Evolutionary conservation across 2,888 invertebrate genomes (phyloP).

Genomic region (Pimpla rufipes): DNA sequence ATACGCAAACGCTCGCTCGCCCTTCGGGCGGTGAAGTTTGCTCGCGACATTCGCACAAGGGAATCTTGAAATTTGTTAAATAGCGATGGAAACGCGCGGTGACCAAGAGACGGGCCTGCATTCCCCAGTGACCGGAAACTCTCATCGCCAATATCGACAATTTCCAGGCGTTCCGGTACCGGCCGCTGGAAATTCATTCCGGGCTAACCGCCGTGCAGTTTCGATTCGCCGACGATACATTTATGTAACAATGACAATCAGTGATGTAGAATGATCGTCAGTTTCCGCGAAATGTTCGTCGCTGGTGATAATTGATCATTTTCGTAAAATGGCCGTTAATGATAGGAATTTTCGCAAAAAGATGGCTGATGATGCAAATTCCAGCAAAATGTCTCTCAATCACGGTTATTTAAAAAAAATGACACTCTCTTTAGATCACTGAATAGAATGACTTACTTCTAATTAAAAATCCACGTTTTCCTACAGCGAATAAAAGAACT

Average conservation of each 20-base stretch:
- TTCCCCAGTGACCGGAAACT: constrained; percentile 16
- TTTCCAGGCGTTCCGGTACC: constrained; percentile 35
- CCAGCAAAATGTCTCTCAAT: too few relatives aligned
- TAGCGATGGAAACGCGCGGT: neutral
- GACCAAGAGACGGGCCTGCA: neutral
- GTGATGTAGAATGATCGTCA: neutral
- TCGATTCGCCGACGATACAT: constrained; percentile 32
- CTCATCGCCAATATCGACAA: constrained; percentile 2
- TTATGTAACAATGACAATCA: too few relatives aligned
- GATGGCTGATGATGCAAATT: too few relatives aligned
- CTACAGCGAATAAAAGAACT: neutral
- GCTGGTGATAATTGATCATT: constrained; percentile 4
- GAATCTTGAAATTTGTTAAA: neutral
- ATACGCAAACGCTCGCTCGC: neutral
- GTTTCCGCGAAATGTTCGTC: neutral
- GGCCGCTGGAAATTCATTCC: constrained; percentile 28
- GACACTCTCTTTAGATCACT: too few relatives aligned
- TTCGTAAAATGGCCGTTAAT: too few relatives aligned
- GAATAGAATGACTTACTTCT: too few relatives aligned
- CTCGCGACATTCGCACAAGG: neutral
- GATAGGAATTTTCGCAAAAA: too few relatives aligned
- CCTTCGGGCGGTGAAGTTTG: neutral
- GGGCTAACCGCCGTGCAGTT: constrained; percentile 18
- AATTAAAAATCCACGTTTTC: too few relatives aligned
- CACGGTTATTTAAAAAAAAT: too few relatives aligned